Evolutionary conservation across 2,888 invertebrate genomes (phyloP).

Genomic region (Holacanthella duospinosa): DNA sequence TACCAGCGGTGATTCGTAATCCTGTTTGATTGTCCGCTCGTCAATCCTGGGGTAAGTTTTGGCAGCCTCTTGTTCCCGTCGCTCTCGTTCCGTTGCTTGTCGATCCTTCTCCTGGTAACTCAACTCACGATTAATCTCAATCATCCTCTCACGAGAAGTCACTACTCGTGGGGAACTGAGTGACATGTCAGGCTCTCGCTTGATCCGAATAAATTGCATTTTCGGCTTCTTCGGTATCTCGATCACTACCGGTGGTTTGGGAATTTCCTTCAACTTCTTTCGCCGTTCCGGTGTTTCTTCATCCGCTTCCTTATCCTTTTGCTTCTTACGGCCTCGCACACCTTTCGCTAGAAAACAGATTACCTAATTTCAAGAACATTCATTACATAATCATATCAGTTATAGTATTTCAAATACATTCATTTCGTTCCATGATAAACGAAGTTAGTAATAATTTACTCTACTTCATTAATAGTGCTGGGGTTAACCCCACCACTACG

Average conservation of each 20-base stretch:
- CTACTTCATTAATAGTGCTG: too few relatives aligned
- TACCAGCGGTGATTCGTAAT: neutral
- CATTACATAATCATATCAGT: too few relatives aligned
- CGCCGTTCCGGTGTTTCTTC: neutral
- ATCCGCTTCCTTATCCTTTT: neutral
- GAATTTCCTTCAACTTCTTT: neutral
- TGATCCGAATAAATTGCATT: constrained; percentile 8
- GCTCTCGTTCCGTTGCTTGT: neutral
- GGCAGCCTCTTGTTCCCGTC: neutral
- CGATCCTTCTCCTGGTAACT: neutral
- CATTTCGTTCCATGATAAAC: too few relatives aligned
- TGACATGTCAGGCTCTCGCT: constrained; percentile 8
- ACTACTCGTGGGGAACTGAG: neutral
- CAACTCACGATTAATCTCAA: neutral
- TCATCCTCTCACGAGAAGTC: neutral
- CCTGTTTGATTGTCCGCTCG: neutral
- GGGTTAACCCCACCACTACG: too few relatives aligned
- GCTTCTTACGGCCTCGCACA: neutral
- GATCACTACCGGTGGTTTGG: neutral
- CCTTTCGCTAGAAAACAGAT: constrained; percentile 7
- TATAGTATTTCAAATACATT: too few relatives aligned
- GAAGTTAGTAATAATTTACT: too few relatives aligned
- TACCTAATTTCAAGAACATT: too few relatives aligned
- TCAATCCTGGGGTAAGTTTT: neutral
- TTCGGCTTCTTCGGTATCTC: neutral